phyloP scores from a whole-genome alignment of 2,113 vertebrate genomes.

The Varanus komodoensis region DNA sequence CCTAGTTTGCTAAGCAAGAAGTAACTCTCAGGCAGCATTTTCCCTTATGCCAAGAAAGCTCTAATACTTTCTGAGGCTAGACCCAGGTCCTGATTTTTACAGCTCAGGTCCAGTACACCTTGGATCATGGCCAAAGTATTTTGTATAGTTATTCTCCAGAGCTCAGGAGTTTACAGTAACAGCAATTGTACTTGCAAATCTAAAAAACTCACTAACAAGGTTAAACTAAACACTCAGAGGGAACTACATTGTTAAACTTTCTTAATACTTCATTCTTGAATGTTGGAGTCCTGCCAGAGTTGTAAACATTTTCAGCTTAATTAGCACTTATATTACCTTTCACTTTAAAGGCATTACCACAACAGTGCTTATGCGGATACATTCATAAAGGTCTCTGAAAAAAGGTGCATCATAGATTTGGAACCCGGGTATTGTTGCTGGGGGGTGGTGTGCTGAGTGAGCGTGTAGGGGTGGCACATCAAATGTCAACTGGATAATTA shows the following conservation, averaged over 20 bases:
- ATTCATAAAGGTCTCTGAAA: neutral
- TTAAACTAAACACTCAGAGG: neutral
- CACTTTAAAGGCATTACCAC: neutral
- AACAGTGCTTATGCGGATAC: neutral
- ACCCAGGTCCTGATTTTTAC: no score
- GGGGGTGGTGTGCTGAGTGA: neutral
- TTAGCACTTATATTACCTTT: slow-evolving; percentile 14
- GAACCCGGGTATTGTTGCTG: neutral
- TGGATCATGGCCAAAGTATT: neutral
- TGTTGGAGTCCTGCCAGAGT: neutral
- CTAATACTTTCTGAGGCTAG: no score
- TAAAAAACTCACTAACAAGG: neutral
- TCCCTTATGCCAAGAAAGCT: no score
- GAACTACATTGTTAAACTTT: neutral
- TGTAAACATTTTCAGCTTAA: slow-evolving; percentile 20
- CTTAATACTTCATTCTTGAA: neutral
- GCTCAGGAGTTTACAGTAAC: neutral
- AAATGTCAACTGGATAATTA: no score
- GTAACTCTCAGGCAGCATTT: no score
- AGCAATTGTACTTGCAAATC: neutral
- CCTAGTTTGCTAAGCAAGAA: no score
- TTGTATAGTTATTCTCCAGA: neutral
- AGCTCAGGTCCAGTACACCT: no score
- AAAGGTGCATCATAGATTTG: neutral
- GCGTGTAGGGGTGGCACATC: neutral